phyloP scores from a whole-genome alignment of 1,140 invertebrate genomes.

The Tachypleus tridentatus region DNA sequence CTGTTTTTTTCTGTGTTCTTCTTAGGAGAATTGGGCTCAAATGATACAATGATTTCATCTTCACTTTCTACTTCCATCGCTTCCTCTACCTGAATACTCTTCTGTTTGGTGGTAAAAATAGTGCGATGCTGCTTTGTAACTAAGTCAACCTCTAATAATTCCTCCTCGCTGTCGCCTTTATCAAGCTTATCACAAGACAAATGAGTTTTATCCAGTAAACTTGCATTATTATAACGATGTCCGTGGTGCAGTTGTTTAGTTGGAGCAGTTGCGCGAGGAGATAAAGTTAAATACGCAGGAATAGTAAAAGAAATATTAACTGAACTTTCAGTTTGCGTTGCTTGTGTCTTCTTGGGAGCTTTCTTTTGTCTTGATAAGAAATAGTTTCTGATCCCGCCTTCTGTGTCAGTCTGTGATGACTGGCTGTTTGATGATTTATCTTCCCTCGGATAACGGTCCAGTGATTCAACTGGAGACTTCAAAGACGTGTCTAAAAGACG shows the following conservation, averaged over 20 bases:
- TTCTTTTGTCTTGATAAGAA: slow-evolving; percentile 6
- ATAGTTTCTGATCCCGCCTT: neutral
- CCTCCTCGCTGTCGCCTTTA: slow-evolving; percentile 5
- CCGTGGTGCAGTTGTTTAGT: neutral
- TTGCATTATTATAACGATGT: neutral
- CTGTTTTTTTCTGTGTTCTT: too few relatives aligned
- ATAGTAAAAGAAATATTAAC: slow-evolving; percentile 32
- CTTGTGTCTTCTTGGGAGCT: slow-evolving; percentile 70
- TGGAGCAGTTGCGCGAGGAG: slow-evolving; percentile 46
- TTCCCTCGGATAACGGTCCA: neutral
- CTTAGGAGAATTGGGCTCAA: too few relatives aligned
- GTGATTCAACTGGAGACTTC: slow-evolving; percentile 25
- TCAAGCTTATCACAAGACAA: neutral
- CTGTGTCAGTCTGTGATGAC: neutral
- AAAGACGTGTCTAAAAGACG: slow-evolving; percentile 51
- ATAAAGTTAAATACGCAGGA: slow-evolving; percentile 59
- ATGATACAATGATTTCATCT: too few relatives aligned
- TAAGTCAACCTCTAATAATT: slow-evolving; percentile 1
- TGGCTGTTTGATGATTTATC: neutral
- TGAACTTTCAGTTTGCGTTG: slow-evolving; percentile 71
- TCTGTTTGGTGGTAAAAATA: too few relatives aligned
- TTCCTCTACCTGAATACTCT: too few relatives aligned
- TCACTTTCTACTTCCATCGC: too few relatives aligned
- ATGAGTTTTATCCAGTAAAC: neutral
- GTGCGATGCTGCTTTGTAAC: neutral